Evolutionary conservation across 2,888 invertebrate species (phyloP).

Genomic region (Nudaria mundana): DNA sequence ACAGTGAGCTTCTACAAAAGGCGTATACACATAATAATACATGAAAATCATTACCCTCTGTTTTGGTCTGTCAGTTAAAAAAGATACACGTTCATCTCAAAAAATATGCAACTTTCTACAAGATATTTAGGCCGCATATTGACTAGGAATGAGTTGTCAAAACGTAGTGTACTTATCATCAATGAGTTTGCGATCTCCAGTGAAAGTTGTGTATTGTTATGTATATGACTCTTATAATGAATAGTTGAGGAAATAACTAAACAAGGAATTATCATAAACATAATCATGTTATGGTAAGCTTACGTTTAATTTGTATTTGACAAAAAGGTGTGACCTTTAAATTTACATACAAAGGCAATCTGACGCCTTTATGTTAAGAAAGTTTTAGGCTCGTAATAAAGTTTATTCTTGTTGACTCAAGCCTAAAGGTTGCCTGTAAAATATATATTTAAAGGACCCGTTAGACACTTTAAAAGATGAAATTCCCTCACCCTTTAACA

Average conservation of each 20-base stretch:
- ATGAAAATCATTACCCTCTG: too few relatives aligned
- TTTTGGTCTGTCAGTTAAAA: too few relatives aligned
- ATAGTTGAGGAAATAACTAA: conserved; percentile 1
- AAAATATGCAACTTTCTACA: conserved; percentile 14
- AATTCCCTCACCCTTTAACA: too few relatives aligned
- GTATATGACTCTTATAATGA: conserved; percentile 15
- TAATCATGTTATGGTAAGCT: neutral
- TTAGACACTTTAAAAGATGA: too few relatives aligned
- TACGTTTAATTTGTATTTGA: neutral
- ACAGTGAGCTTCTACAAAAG: too few relatives aligned
- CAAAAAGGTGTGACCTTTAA: neutral
- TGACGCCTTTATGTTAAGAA: neutral
- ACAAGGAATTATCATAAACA: conserved; percentile 7
- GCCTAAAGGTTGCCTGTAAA: too few relatives aligned
- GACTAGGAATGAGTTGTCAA: conserved; percentile 24
- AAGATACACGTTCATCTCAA: too few relatives aligned
- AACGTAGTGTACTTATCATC: conserved; percentile 12
- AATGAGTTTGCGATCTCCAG: conserved; percentile 16
- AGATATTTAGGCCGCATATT: conserved; percentile 22
- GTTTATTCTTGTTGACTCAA: too few relatives aligned
- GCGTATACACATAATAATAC: too few relatives aligned
- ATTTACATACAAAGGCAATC: neutral
- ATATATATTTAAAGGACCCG: too few relatives aligned
- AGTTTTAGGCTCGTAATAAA: neutral
- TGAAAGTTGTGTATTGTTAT: conserved; percentile 27